These are phyloP conservation scores for Acrocephalus kingi DNA, from an alignment of 2,113 vertebrate genomes.

Conservation along the genomic window DNA sequence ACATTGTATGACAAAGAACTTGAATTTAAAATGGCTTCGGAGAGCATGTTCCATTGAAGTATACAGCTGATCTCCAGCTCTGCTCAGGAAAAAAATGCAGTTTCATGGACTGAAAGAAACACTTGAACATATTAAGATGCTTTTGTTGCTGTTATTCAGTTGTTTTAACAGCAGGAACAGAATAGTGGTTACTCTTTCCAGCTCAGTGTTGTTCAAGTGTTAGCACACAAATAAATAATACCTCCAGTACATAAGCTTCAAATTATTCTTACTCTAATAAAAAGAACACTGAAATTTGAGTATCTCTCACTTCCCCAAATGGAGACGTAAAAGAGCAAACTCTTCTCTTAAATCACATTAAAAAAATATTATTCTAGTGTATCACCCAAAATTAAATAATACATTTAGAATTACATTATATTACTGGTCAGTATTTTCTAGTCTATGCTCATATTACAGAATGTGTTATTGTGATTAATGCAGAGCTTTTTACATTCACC, in stretches of 20 bases:
- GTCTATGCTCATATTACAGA: neutral
- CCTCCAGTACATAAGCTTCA: neutral
- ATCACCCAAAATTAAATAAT: slow-evolving; percentile 19
- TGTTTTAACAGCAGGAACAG: neutral
- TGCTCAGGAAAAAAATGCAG: neutral
- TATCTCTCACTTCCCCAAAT: neutral
- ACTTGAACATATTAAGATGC: neutral
- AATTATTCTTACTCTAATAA: neutral
- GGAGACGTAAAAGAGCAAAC: neutral
- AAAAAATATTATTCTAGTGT: neutral
- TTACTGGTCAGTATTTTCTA: slow-evolving; percentile 4
- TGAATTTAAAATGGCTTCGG: neutral
- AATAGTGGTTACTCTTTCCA: neutral
- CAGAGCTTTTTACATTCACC: neutral
- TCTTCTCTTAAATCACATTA: neutral
- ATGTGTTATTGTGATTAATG: neutral
- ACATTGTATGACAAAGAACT: neutral
- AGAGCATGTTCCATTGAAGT: neutral
- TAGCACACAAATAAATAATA: neutral
- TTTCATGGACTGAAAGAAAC: neutral
- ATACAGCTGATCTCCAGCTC: neutral
- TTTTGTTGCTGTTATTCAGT: neutral
- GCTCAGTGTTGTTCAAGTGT: neutral
- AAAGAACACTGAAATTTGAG: slow-evolving; percentile 4
- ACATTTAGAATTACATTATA: neutral